These are phyloP conservation scores for Drymodes brunneopygia DNA, from an alignment of 2,113 vertebrate genomes.

Conservation along the genomic window DNA sequence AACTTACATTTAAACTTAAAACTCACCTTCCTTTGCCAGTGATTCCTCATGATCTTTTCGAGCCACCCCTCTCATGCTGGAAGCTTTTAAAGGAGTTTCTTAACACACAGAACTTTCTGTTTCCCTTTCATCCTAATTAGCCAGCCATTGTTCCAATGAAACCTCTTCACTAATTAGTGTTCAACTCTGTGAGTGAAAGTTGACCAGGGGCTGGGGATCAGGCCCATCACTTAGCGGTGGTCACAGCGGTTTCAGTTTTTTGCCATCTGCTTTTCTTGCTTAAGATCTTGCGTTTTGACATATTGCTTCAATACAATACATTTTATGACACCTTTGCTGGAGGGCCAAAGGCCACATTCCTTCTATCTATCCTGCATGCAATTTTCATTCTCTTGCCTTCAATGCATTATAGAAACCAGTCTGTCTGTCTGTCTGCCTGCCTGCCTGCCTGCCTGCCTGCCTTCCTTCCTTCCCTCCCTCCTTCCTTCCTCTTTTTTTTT, in stretches of 20 bases:
- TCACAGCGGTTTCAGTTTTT: not conserved
- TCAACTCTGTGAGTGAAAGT: not conserved
- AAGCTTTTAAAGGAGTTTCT: not conserved
- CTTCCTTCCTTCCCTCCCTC: not conserved
- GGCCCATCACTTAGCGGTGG: not conserved
- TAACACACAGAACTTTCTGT: not conserved
- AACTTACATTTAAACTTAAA: not conserved
- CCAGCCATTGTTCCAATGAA: not conserved
- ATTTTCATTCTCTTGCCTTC: constrained; percentile 30
- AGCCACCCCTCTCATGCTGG: fast-evolving
- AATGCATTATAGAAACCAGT: not conserved
- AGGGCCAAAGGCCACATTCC: constrained; percentile 21
- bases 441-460: fast-evolving
- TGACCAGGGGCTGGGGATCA: not conserved
- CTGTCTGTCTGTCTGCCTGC: not conserved
- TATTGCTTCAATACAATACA: not conserved
- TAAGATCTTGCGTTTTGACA: not conserved
- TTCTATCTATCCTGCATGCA: not conserved
- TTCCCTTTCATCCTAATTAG: not conserved
- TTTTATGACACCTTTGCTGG: constrained; percentile 25
- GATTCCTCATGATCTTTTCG: not conserved
- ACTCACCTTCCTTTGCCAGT: not conserved
- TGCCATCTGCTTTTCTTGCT: not conserved
- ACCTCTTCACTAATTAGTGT: not conserved
- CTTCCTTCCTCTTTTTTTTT: no score